Conservation (phyloP, 2,113 vertebrate species). For the Burhinus oedicnemus region DNA sequence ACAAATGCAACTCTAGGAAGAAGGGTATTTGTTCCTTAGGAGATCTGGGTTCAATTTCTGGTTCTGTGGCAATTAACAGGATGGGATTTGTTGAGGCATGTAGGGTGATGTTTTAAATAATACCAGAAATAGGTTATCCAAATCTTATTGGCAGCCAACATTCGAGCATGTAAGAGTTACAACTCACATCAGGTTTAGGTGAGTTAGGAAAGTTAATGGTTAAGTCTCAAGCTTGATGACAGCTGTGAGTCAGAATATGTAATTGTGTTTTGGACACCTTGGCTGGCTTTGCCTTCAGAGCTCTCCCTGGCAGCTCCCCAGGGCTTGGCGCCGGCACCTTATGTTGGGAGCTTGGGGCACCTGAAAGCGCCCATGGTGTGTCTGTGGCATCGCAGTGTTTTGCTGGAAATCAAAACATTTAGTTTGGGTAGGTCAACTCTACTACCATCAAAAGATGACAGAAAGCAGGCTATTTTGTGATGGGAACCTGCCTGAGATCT, state of each 20-base stretch:
- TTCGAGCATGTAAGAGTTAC: background rate
- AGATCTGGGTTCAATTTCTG: background rate
- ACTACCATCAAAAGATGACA: background rate
- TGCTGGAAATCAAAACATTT: background rate
- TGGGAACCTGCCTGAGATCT: background rate
- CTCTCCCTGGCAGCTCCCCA: background rate
- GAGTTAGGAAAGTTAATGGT: background rate
- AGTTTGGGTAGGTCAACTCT: background rate
- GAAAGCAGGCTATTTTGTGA: background rate
- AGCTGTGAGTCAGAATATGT: background rate
- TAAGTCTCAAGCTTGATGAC: background rate
- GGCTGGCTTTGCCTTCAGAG: background rate
- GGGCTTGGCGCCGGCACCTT: fast-evolving
- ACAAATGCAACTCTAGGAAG: background rate
- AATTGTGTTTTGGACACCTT: background rate
- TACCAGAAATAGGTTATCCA: background rate
- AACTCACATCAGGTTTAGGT: background rate
- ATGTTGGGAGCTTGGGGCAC: background rate
- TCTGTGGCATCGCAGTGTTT: background rate
- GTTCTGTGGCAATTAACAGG: background rate
- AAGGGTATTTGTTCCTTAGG: background rate
- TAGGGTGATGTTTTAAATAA: background rate
- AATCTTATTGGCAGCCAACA: background rate
- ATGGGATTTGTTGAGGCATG: background rate
- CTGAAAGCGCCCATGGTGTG: background rate